These are phyloP conservation scores for Arrhopalites spinosus DNA, from an alignment of 2,888 invertebrate genomes.

Conservation along the genomic window DNA sequence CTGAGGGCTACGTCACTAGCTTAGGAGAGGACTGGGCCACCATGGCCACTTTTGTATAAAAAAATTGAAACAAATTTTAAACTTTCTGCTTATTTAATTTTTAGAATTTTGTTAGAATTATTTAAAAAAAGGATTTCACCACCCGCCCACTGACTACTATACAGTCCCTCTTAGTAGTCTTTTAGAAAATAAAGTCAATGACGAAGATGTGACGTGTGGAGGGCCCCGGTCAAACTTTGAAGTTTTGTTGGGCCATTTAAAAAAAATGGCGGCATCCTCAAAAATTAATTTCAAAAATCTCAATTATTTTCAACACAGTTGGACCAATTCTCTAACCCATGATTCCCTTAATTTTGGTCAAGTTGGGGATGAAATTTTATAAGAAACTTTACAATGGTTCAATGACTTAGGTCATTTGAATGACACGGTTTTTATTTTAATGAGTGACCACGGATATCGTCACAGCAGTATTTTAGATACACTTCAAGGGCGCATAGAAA, in stretches of 20 bases:
- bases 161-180: background rate
- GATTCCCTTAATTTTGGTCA: conserved; percentile 80
- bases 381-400: conserved; percentile 65
- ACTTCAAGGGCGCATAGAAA: conserved; percentile 78
- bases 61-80: too few species aligned
- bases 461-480: conserved; percentile 83
- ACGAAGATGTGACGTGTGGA: background rate
- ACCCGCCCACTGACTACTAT: conserved; percentile 1
- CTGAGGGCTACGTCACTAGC: conserved; percentile 74
- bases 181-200: background rate
- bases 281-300: too few species aligned
- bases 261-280: background rate
- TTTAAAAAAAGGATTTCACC: background rate
- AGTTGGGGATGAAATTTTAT: conserved; percentile 71
- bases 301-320: conserved; percentile 77
- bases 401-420: conserved; percentile 66
- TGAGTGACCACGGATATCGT: conserved; percentile 89
- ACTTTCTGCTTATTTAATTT: too few species aligned
- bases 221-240: background rate
- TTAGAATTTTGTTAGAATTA: too few species aligned
- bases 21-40: conserved; percentile 84
- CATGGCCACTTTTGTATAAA: too few species aligned
- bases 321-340: conserved; percentile 82
- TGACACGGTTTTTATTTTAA: conserved; percentile 69
- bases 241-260: background rate